Percentiles rank a stretch among this genome's conserved stretches.
Evolutionary conservation across 1,140 invertebrate species (phyloP).

Genomic region (Drosophila prosaltans): DNA sequence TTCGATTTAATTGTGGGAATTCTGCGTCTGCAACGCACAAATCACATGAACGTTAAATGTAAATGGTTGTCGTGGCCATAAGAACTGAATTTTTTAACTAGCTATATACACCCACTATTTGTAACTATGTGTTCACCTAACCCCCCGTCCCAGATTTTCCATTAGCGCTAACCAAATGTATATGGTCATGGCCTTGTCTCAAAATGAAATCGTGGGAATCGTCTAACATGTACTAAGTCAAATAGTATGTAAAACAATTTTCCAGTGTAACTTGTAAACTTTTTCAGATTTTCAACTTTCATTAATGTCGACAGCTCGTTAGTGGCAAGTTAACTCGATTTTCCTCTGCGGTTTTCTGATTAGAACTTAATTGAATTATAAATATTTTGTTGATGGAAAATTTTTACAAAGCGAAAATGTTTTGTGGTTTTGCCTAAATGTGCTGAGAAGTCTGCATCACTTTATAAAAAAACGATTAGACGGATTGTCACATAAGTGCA

Average conservation of each 20-base stretch:
- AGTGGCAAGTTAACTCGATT: conserved; percentile 53
- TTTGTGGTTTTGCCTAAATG: conserved; percentile 30
- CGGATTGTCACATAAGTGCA: neutral
- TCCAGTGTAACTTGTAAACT: conserved; percentile 24
- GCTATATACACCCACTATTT: neutral
- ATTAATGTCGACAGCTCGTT: conserved; percentile 57
- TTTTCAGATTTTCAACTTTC: conserved; percentile 52
- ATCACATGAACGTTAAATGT: conserved; percentile 26
- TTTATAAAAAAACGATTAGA: neutral
- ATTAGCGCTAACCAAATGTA: neutral
- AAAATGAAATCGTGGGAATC: conserved; percentile 55
- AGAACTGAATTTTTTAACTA: conserved; percentile 50
- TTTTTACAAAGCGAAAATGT: neutral
- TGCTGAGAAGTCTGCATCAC: conserved; percentile 16
- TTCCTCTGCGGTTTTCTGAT: conserved; percentile 8
- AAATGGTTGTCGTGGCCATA: conserved; percentile 22
- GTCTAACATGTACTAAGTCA: conserved; percentile 22
- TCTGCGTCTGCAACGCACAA: conserved; percentile 46
- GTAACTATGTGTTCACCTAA: neutral
- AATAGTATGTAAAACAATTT: conserved; percentile 39
- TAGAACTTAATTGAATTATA: conserved; percentile 9
- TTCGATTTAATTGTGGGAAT: conserved; percentile 73
- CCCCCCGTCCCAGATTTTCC: neutral
- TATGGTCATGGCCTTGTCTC: conserved; percentile 55
- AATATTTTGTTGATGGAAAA: neutral